phyloP scores from a whole-genome alignment of 2,797 vertebrate species.

The Pteropus rufus region DNA sequence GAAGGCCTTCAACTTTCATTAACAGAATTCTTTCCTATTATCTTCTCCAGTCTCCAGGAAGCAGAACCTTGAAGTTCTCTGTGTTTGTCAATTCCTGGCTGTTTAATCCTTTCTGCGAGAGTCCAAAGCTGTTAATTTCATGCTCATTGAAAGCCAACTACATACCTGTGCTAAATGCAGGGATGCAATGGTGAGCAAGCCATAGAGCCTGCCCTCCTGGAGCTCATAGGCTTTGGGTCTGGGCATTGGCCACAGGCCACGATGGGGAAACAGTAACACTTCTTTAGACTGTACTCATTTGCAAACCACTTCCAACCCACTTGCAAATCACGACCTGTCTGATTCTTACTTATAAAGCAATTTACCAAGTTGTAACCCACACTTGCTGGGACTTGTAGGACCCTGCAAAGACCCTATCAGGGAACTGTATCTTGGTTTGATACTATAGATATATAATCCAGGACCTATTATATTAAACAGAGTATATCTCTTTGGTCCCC shows the following conservation, averaged over 20 bases:
- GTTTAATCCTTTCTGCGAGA: neutral
- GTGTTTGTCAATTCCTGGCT: neutral
- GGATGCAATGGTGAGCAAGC: neutral
- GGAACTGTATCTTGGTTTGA: neutral
- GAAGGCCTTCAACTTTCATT: neutral
- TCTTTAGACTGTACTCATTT: neutral
- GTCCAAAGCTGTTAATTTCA: neutral
- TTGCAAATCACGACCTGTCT: neutral
- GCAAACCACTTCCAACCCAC: neutral
- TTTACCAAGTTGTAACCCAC: neutral
- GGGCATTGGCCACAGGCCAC: neutral
- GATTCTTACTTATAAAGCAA: neutral
- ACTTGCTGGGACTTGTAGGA: neutral
- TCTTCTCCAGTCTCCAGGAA: constrained; percentile 16
- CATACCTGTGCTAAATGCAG: neutral
- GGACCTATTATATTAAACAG: neutral
- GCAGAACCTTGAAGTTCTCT: neutral
- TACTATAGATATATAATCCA: neutral
- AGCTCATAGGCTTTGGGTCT: neutral
- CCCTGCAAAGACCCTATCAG: neutral
- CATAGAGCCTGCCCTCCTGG: neutral
- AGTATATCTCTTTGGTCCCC: neutral
- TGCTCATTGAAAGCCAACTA: neutral
- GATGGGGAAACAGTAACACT: neutral
- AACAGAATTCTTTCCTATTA: neutral